Percentiles rank a stretch among this genome's conserved stretches.
phyloP scores from a whole-genome alignment of 2,888 invertebrate species.

The Sthenelais limicola region DNA sequence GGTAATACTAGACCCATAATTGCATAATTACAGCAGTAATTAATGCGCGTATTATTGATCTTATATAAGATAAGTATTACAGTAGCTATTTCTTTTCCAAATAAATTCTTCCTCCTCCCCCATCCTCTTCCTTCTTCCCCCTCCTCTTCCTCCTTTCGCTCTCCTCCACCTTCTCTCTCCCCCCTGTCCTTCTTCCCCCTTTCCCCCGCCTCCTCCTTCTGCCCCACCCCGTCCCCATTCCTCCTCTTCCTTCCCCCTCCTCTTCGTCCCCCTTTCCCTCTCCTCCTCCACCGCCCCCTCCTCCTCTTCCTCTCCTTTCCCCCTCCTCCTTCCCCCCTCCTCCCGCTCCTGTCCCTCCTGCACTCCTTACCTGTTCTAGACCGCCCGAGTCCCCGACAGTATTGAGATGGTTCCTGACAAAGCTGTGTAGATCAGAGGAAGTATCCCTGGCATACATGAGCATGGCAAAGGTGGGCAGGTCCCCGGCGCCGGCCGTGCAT shows the following conservation, averaged over 20 bases:
- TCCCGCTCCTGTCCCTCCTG: not conserved
- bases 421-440: conserved; percentile 65
- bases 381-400: conserved; percentile 71
- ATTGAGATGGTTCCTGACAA: conserved; percentile 72
- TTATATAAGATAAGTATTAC: not conserved
- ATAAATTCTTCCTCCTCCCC: not conserved
- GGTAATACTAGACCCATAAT: too few species aligned
- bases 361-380: conserved; percentile 72
- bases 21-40: too few species aligned
- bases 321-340: too few species aligned
- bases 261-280: not conserved
- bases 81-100: not conserved
- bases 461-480: conserved; percentile 72
- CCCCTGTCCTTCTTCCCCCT: not conserved
- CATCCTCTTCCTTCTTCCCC: not conserved
- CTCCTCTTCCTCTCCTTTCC: conserved; percentile 8
- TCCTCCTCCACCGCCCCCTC: not conserved
- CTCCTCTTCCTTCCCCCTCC: not conserved
- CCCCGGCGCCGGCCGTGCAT: conserved; percentile 56
- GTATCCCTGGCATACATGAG: conserved; percentile 73
- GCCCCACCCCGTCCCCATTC: not conserved
- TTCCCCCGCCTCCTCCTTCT: not conserved
- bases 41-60: too few species aligned
- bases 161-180: not conserved
- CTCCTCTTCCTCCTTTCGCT: not conserved